A percentile compares a stretch with the other conserved stretches of the same genome.
These are phyloP conservation scores for Myotis yumanensis DNA, from an alignment of 2,113 vertebrate species.

Conservation along the genomic window DNA sequence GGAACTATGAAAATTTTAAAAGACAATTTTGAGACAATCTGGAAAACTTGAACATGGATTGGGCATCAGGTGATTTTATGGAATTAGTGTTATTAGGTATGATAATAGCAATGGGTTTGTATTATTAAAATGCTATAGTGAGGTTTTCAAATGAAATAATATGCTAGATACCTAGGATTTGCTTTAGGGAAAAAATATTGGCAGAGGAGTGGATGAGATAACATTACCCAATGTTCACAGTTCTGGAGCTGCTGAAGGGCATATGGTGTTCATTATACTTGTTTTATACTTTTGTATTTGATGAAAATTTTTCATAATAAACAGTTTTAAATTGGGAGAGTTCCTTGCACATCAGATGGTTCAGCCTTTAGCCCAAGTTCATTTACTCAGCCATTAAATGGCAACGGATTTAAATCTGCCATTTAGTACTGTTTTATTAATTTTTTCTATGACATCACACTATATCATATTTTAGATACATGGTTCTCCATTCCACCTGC, in stretches of 20 bases:
- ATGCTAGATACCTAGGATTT: not conserved
- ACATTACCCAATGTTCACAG: not conserved
- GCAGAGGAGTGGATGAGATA: not conserved
- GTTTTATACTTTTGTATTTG: slow-evolving; percentile 33
- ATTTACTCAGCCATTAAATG: slow-evolving; percentile 26
- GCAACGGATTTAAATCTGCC: not conserved
- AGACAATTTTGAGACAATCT: slow-evolving; percentile 32
- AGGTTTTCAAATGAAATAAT: slow-evolving; percentile 37
- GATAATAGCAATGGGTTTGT: not conserved
- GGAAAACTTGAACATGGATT: slow-evolving; percentile 21
- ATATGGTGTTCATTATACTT: not conserved
- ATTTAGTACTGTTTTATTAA: not conserved
- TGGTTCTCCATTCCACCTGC: not conserved
- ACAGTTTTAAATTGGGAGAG: not conserved
- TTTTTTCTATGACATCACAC: not conserved
- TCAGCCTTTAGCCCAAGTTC: not conserved
- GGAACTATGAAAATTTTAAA: not conserved
- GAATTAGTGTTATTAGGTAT: slow-evolving; percentile 40
- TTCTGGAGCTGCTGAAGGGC: not conserved
- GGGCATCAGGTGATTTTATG: not conserved
- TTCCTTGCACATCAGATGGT: not conserved
- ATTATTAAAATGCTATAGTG: not conserved
- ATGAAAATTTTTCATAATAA: slow-evolving; percentile 33
- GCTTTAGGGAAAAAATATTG: not conserved
- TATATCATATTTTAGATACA: not conserved